Conservation (phyloP, 2,113 vertebrate species). For the Pseudopipra pipra region DNA sequence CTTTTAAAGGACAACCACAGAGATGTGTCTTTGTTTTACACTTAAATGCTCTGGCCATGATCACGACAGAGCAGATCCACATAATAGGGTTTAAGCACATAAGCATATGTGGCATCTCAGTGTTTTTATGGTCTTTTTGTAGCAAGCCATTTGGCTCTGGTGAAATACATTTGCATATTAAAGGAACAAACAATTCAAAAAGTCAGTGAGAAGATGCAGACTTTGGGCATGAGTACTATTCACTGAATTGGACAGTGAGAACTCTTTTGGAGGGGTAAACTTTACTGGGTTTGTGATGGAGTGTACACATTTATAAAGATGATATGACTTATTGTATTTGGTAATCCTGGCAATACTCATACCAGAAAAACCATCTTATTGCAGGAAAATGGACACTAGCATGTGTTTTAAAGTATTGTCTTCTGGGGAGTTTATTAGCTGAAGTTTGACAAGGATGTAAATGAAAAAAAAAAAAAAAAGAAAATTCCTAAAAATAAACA, state of each 20-base stretch:
- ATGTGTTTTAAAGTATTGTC: not conserved
- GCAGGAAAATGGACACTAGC: not conserved
- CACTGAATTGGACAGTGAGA: not conserved
- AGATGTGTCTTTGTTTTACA: not conserved
- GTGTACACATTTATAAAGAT: not conserved
- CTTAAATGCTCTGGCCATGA: not conserved
- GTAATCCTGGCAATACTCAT: not conserved
- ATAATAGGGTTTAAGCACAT: not conserved
- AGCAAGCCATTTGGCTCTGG: not conserved
- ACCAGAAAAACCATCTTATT: not conserved
- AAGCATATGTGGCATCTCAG: not conserved
- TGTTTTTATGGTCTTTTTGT: not conserved
- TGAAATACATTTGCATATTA: fast-evolving
- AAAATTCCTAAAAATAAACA: not conserved
- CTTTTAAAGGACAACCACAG: not conserved
- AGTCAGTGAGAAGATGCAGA: not conserved
- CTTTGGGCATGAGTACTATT: not conserved
- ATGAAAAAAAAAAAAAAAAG: not conserved
- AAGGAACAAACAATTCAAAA: not conserved
- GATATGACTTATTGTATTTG: not conserved
- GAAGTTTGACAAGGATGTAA: not conserved
- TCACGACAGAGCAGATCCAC: not conserved
- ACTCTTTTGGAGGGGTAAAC: not conserved
- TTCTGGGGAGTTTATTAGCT: not conserved
- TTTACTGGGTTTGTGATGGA: not conserved